Evolutionary conservation across 2,797 vertebrate genomes (phyloP), one percentile per base, ranked within the genome.

Genomic region (Holocentrus rufus): DNA sequence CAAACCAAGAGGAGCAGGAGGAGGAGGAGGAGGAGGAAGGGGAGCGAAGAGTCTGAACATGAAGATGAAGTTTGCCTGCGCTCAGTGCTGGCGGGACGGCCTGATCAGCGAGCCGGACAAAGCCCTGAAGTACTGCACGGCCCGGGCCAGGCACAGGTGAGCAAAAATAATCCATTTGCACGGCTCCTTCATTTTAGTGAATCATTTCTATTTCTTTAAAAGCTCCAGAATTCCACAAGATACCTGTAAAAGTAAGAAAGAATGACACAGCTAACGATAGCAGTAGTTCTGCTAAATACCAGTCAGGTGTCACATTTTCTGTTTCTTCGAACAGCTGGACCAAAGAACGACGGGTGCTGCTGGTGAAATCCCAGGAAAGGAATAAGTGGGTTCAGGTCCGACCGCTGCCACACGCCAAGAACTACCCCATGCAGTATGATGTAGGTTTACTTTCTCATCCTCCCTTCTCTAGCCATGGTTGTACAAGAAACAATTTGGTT

Each of bases 331-430:
- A 75, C 85, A 99, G 98, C 61, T 99, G 97, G 98, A 95, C 92
- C 0, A 97, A 95, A 92, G 98, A 99, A 13, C 93, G 95, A 34
- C 92, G 93, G 0, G 91, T 96, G 6, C 94, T 99, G 77, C 89
- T 99, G 88, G 96, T 97, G 74, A 97, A 93, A 93, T 97, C 95
- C 46, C 91, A 92, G 65, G 95, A 95, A 80, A 95, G 94, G 85
- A 95, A 90, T 86, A 98, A 97, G 87, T 99, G 98, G 98, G 94
- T 97, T 81, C 92, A 94, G 0, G 94, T 97, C 74, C 95, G 98
- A 83, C 95, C 96, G 0, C 91, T 97, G 82, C 98, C 98, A 1
- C 95, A 95, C 25, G 92, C 94, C 63, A 96, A 95, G 80, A 95
- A 93, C 74, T 95, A 95, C 88, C 97, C 96, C 11, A 69, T 94